Base-by-base conservation (phyloP, 2,113 vertebrate species). In the Callionymus lyra region DNA sequence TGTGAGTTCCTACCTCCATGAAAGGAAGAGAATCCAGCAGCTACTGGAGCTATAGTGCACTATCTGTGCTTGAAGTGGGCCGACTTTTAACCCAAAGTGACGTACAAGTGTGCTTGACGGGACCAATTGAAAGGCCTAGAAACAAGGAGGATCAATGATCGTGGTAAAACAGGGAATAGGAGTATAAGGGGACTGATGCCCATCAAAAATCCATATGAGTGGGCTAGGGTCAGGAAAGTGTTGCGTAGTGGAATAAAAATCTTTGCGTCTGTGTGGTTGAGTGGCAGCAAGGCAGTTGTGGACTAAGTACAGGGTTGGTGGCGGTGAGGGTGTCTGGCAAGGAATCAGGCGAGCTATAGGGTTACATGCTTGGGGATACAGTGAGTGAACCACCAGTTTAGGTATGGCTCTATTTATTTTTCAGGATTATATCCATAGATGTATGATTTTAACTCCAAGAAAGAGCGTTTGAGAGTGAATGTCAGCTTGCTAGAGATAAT, bases 241-340 rank as follows among this genome's bases (percentile, higher is more conserved):
- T 82, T 77, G 68, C 72, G 68, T 79, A 78, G 75, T 82, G 78
- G 84, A 83, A 84, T 80, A 82, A 79, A 68, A 61, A 50, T 53
- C 44, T 63, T 62, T 70, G 70, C 66, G 56, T 50, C 47, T 59
- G 61, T 75, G 78, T 53, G 74, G 70, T 72, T 67, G 47, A 56
- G 67, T 60, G 70, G 73, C 70, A 74, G 65, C 61, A 53, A 62
- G 62, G 76, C 68, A 59, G 73, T 60, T 63, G 53, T 73, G 58
- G 65, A 55, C 73, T 74, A 79, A 80, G 73, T 82, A 76, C 63
- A 77, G 72, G 81, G 57, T 71, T 74, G 63, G 74, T 76, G 66
- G 72, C 63, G 78, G 76, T 76, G 32, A 78, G 74, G 73, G 74
- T 74, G 76, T 76, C 77, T 82, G 82, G 79, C 82, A 76, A 16